Evolutionary conservation across 2,888 invertebrate species (phyloP).

Genomic region (Schizaphis graminum): DNA sequence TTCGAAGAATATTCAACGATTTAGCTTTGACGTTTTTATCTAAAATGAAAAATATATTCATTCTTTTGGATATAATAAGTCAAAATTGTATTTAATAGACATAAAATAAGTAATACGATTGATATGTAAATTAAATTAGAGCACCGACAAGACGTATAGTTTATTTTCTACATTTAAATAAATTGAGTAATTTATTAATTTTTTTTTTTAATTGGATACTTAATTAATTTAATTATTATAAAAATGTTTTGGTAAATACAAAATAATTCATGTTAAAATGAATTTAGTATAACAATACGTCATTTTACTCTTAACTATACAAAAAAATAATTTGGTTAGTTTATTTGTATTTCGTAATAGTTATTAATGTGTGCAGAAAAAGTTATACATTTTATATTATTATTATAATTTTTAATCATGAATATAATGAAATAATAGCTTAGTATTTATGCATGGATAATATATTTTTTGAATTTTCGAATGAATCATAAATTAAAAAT

Average conservation of each 20-base stretch:
- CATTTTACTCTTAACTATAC: background rate
- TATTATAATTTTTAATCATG: background rate
- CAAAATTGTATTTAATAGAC: background rate
- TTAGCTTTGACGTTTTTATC: constrained; percentile 62
- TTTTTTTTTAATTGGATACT: no score
- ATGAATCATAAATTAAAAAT: background rate
- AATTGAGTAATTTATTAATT: no score
- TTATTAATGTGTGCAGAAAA: background rate
- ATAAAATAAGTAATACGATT: background rate
- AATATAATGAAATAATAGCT: background rate
- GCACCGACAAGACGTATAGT: background rate
- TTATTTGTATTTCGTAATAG: background rate
- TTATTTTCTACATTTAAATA: background rate
- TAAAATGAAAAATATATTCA: constrained; percentile 15
- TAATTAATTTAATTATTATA: background rate
- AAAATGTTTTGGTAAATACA: background rate
- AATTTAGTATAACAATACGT: no score
- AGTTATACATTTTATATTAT: background rate
- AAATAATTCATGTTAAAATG: no score
- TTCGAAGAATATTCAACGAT: constrained; percentile 59
- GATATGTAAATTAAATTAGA: background rate
- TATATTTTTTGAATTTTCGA: background rate
- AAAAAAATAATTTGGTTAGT: background rate
- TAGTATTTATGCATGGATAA: background rate
- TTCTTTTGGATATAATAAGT: background rate